Evolutionary conservation across 1,140 invertebrate species (phyloP).

Genomic region (Chlorops oryzae): DNA sequence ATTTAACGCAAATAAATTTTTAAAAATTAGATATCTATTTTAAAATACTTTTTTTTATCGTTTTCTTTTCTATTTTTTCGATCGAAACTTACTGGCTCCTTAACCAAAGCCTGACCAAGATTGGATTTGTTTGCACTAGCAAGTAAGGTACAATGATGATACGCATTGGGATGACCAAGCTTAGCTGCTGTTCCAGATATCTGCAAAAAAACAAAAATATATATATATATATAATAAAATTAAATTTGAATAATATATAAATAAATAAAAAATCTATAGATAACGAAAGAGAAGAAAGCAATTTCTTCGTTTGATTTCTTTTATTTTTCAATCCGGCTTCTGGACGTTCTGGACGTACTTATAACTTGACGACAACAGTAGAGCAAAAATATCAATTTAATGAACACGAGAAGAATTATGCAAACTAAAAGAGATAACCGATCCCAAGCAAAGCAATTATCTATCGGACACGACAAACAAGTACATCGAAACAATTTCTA

Average conservation of each 20-base stretch:
- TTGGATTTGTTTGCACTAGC: slow-evolving; percentile 73
- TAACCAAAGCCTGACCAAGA: slow-evolving; percentile 60
- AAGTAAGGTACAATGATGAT: slow-evolving; percentile 92
- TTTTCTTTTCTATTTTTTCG: too few relatives aligned
- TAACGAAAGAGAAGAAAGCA: slow-evolving; percentile 13
- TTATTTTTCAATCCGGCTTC: too few relatives aligned
- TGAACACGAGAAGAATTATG: too few relatives aligned
- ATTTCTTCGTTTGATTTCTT: too few relatives aligned
- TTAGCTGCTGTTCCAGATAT: slow-evolving; percentile 90
- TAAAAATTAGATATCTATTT: neutral
- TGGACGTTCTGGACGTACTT: too few relatives aligned
- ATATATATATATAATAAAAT: slow-evolving; percentile 8
- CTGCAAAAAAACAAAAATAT: slow-evolving; percentile 32
- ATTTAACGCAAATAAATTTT: too few relatives aligned
- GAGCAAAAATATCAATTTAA: neutral
- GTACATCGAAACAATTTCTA: too few relatives aligned
- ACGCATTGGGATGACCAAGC: slow-evolving; percentile 73
- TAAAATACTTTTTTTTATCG: slow-evolving; percentile 5
- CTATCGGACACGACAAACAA: too few relatives aligned
- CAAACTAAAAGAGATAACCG: too few relatives aligned
- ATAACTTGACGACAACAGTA: neutral
- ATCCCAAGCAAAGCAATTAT: too few relatives aligned
- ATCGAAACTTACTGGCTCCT: slow-evolving; percentile 57
- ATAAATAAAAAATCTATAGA: neutral
- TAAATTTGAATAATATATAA: too few relatives aligned